phyloP scores from a whole-genome alignment of 2,797 vertebrate genomes.

The Caiman crocodilus region DNA sequence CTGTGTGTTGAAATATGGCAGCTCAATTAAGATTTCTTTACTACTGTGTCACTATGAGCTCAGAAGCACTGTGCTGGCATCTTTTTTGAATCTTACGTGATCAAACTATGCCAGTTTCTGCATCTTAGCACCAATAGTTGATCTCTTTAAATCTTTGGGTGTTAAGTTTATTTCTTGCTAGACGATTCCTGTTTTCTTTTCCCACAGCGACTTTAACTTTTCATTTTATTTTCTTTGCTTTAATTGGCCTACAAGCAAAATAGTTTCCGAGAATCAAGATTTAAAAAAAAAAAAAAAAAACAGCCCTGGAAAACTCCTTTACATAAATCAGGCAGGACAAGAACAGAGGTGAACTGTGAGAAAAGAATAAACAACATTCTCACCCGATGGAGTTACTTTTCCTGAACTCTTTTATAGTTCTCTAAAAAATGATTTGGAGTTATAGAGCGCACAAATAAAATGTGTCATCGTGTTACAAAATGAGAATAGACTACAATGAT shows the following conservation, averaged over 20 bases:
- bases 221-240: background rate
- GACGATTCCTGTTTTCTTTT: background rate
- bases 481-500: background rate
- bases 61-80: background rate
- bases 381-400: background rate
- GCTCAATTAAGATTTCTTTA: background rate
- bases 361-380: too few species aligned
- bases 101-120: background rate
- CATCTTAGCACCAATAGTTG: background rate
- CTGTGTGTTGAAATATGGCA: background rate
- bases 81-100: background rate
- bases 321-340: background rate
- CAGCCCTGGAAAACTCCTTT: background rate
- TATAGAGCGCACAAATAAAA: background rate
- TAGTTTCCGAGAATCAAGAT: background rate
- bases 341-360: background rate
- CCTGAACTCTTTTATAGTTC: background rate
- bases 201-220: background rate
- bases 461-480: background rate
- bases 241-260: background rate
- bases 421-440: background rate
- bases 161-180: background rate
- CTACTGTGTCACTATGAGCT: background rate
- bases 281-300: background rate
- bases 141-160: background rate